These are phyloP conservation scores for Didymodactylos carnosus DNA, from an alignment of 2,888 invertebrate species.

Conservation along the genomic window DNA sequence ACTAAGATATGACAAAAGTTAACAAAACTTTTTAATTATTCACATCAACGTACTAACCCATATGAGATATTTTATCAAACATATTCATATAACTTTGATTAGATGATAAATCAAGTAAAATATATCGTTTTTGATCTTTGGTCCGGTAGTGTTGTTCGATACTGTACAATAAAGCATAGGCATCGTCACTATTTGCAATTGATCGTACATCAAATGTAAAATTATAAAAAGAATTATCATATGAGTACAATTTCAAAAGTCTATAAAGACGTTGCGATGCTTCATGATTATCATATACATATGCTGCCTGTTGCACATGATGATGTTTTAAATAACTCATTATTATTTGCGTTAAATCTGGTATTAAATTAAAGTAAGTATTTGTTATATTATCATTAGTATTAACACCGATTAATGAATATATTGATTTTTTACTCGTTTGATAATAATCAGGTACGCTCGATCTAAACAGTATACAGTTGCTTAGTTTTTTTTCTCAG, in stretches of 20 bases:
- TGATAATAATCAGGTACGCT: not conserved
- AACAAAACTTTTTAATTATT: not conserved
- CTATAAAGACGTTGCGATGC: not conserved
- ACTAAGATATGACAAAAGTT: not conserved
- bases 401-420: no score
- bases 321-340: not conserved
- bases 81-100: not conserved
- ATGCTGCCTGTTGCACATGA: not conserved
- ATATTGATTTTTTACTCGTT: no score
- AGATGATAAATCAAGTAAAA: not conserved
- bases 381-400: no score
- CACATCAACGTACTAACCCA: not conserved
- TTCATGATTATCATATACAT: not conserved
- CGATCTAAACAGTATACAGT: not conserved
- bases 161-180: not conserved
- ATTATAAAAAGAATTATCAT: not conserved
- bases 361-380: no score
- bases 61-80: not conserved
- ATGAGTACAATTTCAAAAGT: not conserved
- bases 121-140: not conserved
- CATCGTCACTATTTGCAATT: not conserved
- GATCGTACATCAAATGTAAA: not conserved
- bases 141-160: not conserved
- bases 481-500: no score
- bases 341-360: not conserved